phyloP scores from a whole-genome alignment of 2,797 vertebrate species.

The Eidolon dupreanum region DNA sequence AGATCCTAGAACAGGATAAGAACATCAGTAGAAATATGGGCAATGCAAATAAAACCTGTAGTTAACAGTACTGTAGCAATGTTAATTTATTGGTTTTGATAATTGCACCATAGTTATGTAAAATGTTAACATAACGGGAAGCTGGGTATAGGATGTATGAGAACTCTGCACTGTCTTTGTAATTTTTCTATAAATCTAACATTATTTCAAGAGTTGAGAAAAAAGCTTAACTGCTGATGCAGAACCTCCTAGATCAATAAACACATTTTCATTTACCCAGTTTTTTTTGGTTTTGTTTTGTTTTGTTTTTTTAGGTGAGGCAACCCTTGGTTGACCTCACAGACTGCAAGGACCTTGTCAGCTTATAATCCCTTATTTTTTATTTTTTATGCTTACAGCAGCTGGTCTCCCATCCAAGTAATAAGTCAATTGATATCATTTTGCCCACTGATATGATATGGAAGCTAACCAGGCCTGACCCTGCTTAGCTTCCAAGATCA shows the following conservation, averaged over 20 bases:
- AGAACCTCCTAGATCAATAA: neutral
- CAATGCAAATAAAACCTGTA: neutral
- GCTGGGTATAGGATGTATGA: neutral
- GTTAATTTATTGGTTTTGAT: slow-evolving; percentile 7
- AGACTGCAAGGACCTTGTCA: no score
- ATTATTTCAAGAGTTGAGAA: neutral
- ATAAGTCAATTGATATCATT: no score
- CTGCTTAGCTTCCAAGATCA: no score
- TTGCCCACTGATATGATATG: no score
- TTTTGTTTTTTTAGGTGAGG: no score
- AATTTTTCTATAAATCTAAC: neutral
- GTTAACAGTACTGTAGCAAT: neutral
- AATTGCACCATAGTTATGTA: neutral
- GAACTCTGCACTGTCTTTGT: neutral
- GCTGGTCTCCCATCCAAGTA: no score
- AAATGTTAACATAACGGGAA: neutral
- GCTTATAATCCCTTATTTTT: no score
- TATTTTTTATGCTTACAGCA: no score
- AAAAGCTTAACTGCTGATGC: neutral
- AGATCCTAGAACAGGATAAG: neutral
- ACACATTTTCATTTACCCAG: neutral
- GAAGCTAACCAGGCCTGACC: no score
- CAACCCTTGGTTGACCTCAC: no score
- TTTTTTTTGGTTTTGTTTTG: no score
- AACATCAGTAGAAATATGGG: neutral